Conservation (phyloP, 1,140 invertebrate species). For the Tetramorium alpestre region DNA sequence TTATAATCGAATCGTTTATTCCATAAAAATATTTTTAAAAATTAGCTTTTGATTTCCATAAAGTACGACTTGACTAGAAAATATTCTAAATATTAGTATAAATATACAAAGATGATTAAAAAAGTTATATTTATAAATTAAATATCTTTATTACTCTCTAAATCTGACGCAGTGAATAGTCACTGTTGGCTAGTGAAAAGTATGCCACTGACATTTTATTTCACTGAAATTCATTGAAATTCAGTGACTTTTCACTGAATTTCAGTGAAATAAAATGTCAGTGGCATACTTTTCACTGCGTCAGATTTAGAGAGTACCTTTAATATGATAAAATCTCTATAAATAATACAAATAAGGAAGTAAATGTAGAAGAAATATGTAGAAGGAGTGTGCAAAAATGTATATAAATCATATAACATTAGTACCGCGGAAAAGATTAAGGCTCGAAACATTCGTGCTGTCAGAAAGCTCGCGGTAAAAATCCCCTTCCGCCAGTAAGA, state of each 20-base stretch:
- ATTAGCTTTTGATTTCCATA: not conserved
- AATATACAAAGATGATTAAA: not conserved
- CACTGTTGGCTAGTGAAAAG: too few relatives aligned
- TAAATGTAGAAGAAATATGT: not conserved
- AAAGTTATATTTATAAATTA: not conserved
- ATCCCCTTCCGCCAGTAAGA: not conserved
- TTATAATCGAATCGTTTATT: not conserved
- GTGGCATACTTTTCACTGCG: too few relatives aligned
- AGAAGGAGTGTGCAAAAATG: not conserved
- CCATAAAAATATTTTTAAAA: not conserved
- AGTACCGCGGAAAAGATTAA: conserved; percentile 4
- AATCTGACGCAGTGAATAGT: too few relatives aligned
- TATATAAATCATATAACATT: not conserved
- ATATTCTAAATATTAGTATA: not conserved
- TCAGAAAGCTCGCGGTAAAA: not conserved
- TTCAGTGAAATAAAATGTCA: too few relatives aligned
- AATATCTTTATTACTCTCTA: not conserved
- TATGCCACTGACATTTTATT: too few relatives aligned
- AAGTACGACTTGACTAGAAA: not conserved
- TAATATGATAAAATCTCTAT: not conserved
- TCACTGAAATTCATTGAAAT: too few relatives aligned
- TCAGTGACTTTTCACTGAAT: too few relatives aligned
- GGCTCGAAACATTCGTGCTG: not conserved
- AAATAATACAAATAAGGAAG: not conserved
- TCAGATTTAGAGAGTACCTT: too few relatives aligned